phyloP scores from a whole-genome alignment of 2,888 invertebrate species.

The Eupithecia subfuscata region DNA sequence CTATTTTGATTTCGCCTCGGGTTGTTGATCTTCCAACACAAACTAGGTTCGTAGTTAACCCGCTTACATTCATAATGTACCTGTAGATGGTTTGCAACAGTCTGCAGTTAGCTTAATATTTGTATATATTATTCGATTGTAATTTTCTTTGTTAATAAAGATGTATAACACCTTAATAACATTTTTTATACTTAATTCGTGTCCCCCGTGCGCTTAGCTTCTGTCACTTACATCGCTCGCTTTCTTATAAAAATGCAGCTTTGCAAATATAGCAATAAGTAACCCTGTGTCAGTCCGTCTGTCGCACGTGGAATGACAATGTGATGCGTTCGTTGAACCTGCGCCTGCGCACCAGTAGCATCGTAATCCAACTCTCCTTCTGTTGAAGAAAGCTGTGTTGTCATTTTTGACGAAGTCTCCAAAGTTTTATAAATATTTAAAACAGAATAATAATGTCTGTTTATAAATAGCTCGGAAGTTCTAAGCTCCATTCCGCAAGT shows the following conservation, averaged over 20 bases:
- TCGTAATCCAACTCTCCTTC: conserved; percentile 46
- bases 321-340: conserved; percentile 64
- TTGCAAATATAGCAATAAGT: conserved; percentile 19
- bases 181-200: not conserved
- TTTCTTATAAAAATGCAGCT: conserved; percentile 13
- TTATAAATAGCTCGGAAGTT: not conserved
- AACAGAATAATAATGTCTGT: not conserved
- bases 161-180: no score
- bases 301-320: conserved; percentile 61
- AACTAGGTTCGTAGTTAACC: no score
- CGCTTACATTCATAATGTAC: no score
- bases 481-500: not conserved
- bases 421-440: not conserved
- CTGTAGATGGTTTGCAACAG: no score
- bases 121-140: no score
- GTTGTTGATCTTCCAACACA: no score
- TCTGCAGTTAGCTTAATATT: no score
- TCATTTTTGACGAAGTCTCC: not conserved
- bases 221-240: not conserved
- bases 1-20: no score
- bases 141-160: no score
- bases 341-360: conserved; percentile 56
- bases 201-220: not conserved
- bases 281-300: conserved; percentile 24
- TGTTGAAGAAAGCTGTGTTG: not conserved